A percentile compares a stretch with the other conserved stretches of the same genome.
Conservation (phyloP, 2,797 vertebrate genomes). For the Rhyacichthys aspro region DNA sequence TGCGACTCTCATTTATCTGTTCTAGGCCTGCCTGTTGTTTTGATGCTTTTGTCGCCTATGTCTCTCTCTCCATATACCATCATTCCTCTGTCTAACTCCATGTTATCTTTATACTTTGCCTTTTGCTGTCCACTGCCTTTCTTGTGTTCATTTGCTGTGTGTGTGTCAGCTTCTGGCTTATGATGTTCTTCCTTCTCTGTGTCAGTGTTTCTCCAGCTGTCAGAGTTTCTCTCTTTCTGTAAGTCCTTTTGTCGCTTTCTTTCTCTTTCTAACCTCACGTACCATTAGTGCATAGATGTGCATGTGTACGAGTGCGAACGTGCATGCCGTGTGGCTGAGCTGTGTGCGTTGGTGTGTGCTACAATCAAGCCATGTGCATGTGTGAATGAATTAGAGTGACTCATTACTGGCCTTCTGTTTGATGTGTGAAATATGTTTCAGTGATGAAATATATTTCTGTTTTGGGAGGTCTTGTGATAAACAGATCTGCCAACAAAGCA, state of each 20-base stretch:
- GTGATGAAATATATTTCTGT: slow-evolving; percentile 55
- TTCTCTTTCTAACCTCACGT: slow-evolving; percentile 32
- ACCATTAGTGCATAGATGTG: slow-evolving; percentile 23
- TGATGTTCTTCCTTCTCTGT: slow-evolving; percentile 62
- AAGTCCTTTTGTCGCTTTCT: slow-evolving; percentile 67
- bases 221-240: slow-evolving; percentile 80
- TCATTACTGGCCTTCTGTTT: slow-evolving; percentile 44
- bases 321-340: slow-evolving; percentile 35
- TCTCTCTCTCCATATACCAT: slow-evolving; percentile 12
- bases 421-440: slow-evolving; percentile 55
- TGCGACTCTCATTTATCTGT: slow-evolving; percentile 24
- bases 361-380: slow-evolving; percentile 13
- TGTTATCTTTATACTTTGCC: slow-evolving; percentile 6
- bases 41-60: slow-evolving; percentile 15
- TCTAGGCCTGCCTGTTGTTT: slow-evolving; percentile 5
- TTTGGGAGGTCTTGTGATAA: slow-evolving; percentile 28
- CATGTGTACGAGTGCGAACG: slow-evolving; percentile 27
- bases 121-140: slow-evolving; percentile 22
- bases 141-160: slow-evolving; percentile 39
- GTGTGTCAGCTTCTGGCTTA: slow-evolving; percentile 56
- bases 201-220: slow-evolving; percentile 80
- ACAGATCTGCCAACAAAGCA: slow-evolving; percentile 33
- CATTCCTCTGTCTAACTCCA: slow-evolving; percentile 14
- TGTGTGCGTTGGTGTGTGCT: slow-evolving; percentile 16
- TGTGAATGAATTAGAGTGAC: slow-evolving; percentile 35